Base-by-base conservation (phyloP, 2,797 vertebrate genomes). In the Buphagus erythrorhynchus region DNA sequence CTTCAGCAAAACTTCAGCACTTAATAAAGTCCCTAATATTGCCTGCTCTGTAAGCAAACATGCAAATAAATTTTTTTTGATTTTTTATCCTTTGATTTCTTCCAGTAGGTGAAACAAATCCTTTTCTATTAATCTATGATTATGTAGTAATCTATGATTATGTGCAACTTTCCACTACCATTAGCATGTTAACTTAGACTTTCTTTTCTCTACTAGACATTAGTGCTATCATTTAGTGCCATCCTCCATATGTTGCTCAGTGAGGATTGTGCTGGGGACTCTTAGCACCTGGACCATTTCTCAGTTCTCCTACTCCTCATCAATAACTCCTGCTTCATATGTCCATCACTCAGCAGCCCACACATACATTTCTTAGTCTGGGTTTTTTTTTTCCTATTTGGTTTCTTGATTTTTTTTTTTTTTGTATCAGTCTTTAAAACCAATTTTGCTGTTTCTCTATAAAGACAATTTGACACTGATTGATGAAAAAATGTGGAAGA, bases 241-340 rank as follows among this genome's bases (percentile, higher is more conserved):
- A 3, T 22, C 58, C 24, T 94, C 93, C 80, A 59, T 83, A 78
- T 78, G 82, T 40, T 62, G 19, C 61, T 72, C 49, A 65, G 16
- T 29, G 29, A 67, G 42, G 62, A 55, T 75, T 15, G 26, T 28
- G 35, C 65, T 92, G 74, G n/a, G 33, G 22, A 62, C 42, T 86
- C 42, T 29, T 13, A 75, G 55, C 51, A 90, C 51, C 62, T 86
- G 69, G 54, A 18, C 38, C 14, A 49, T 76, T 91, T 93, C 93
- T 94, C 82, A 94, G 73, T 72, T 94, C 90, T 97, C 86, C 90
- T 94, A 84, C 61, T 90, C 35, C 20, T 91, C 72, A 90, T 77
- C 85, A 91, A 36, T 90, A 96, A 93, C 65, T 94, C 40, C 45
- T 86, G 58, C 38, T 65, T 91, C 57, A 25, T 33, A 52, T 21